Evolutionary conservation across 2,888 invertebrate genomes (phyloP).

Genomic region (Phortica magna): DNA sequence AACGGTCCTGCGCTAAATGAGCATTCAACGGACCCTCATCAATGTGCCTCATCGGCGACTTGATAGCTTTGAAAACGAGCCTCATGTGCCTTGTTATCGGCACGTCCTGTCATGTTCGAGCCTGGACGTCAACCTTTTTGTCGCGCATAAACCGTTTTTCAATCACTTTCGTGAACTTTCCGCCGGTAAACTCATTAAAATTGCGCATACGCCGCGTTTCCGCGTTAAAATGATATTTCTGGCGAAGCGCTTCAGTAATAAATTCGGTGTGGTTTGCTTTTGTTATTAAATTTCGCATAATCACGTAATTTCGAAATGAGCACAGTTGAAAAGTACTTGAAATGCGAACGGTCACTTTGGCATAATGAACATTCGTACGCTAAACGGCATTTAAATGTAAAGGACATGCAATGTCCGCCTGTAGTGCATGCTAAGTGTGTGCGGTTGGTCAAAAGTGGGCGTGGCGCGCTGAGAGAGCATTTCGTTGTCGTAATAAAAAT

Average conservation of each 20-base stretch:
- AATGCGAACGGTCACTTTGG: slow-evolving; percentile 1
- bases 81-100: no score
- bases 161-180: no score
- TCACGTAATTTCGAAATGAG: slow-evolving; percentile 8
- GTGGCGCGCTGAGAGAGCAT: not conserved
- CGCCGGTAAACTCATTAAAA: not conserved
- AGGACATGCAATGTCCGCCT: slow-evolving; percentile 22
- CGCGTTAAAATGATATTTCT: not conserved
- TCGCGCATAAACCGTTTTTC: no score
- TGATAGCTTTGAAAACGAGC: no score
- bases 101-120: no score
- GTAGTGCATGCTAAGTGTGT: no score
- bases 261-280: not conserved
- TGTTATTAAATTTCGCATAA: slow-evolving; percentile 11
- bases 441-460: not conserved
- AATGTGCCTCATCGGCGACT: not conserved
- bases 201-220: not conserved
- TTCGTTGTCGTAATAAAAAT: slow-evolving; percentile 20
- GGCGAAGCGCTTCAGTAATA: not conserved
- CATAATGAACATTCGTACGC: slow-evolving; percentile 15
- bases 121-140: no score
- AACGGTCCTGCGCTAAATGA: not conserved
- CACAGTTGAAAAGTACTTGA: not conserved
- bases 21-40: slow-evolving; percentile 1
- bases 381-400: slow-evolving; percentile 21